A percentile compares a stretch with the other conserved stretches of the same genome.
Evolutionary conservation across 2,888 invertebrate genomes (phyloP).

Genomic region (Pandemis cinnamomeana): DNA sequence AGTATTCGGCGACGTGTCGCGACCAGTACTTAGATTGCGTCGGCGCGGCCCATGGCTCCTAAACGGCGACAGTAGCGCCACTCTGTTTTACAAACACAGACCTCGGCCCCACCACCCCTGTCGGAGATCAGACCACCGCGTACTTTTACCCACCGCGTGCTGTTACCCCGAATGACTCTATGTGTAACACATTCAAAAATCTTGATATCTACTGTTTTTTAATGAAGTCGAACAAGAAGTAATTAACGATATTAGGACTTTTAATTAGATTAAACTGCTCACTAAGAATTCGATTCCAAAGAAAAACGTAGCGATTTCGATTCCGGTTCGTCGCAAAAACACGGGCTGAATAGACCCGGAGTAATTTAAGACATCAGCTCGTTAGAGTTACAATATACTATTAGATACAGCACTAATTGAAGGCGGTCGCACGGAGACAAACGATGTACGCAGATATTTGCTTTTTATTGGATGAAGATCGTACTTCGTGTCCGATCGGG

Average conservation of each 20-base stretch:
- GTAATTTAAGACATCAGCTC: conserved; percentile 32
- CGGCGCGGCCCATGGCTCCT: too few relatives aligned
- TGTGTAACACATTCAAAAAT: too few relatives aligned
- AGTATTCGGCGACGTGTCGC: too few relatives aligned
- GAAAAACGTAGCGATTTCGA: not conserved
- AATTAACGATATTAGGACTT: not conserved
- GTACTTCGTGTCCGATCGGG: conserved; percentile 4
- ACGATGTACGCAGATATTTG: conserved; percentile 31
- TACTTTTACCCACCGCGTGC: too few relatives aligned
- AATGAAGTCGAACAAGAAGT: too few relatives aligned
- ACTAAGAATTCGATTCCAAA: not conserved
- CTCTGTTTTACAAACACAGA: too few relatives aligned
- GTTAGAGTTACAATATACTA: conserved; percentile 32
- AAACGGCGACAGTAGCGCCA: too few relatives aligned
- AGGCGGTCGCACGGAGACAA: conserved; percentile 34
- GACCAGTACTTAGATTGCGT: too few relatives aligned
- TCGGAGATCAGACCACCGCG: too few relatives aligned
- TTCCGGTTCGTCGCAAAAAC: conserved; percentile 8
- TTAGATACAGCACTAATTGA: conserved; percentile 37
- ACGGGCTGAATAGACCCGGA: not conserved
- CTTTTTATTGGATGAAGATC: conserved; percentile 37
- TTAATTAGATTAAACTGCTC: not conserved
- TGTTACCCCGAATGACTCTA: too few relatives aligned
- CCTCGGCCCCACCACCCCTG: too few relatives aligned
- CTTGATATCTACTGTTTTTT: too few relatives aligned